Percentiles rank a stretch among this genome's conserved stretches.
These are phyloP conservation scores for Ditylenchus dipsaci DNA, from an alignment of 1,140 invertebrate genomes.

Conservation along the genomic window DNA sequence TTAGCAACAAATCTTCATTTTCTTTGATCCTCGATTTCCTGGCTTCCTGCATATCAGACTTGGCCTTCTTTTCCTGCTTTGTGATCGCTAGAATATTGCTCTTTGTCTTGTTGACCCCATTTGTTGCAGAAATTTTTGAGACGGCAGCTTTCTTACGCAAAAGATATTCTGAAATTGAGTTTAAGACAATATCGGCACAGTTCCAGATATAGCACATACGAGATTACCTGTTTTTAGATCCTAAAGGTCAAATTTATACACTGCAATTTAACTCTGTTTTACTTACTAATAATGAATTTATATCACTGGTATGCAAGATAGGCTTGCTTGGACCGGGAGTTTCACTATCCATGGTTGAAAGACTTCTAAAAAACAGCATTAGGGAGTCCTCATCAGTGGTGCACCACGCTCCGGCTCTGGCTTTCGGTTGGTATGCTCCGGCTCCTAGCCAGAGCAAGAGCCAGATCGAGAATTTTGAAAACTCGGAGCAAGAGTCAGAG, in stretches of 20 bases:
- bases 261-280: no score
- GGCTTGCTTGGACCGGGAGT: neutral
- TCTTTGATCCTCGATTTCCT: constrained; percentile 11
- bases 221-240: no score
- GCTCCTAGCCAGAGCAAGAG: no score
- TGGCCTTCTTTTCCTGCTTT: constrained; percentile 26
- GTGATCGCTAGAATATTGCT: constrained; percentile 17
- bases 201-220: no score
- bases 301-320: neutral
- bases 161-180: constrained; percentile 10
- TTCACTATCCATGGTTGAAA: neutral
- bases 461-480: no score
- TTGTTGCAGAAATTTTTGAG: no score
- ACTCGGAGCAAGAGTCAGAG: no score
- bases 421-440: no score
- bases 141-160: constrained; percentile 6
- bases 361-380: neutral
- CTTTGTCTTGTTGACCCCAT: neutral
- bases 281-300: neutral
- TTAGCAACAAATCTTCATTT: constrained; percentile 9
- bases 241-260: no score
- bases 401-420: no score
- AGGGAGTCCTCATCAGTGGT: no score
- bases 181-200: no score
- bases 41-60: constrained; percentile 6